Evolutionary conservation across 2,888 invertebrate species (phyloP).

Genomic region (Nowickia ferox): DNA sequence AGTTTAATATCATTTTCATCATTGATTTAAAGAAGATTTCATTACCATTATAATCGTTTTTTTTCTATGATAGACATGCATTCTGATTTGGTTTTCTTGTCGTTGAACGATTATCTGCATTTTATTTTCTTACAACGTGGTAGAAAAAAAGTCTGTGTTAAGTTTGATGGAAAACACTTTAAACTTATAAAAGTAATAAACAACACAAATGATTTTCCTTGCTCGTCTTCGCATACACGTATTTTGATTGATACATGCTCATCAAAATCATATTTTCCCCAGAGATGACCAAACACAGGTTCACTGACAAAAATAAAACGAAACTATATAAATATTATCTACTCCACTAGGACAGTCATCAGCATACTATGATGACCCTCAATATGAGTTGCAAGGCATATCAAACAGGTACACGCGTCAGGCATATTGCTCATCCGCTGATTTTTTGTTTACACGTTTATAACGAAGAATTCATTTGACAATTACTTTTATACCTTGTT

Average conservation of each 20-base stretch:
- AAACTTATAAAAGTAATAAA: slow-evolving; percentile 45
- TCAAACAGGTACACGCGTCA: too few species aligned
- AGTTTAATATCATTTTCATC: slow-evolving; percentile 44
- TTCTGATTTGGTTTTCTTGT: slow-evolving; percentile 17
- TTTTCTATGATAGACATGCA: slow-evolving; percentile 38
- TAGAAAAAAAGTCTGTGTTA: slow-evolving; percentile 21
- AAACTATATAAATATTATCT: background rate
- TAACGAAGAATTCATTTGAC: too few species aligned
- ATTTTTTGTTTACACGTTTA: too few species aligned
- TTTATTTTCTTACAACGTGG: slow-evolving; percentile 13
- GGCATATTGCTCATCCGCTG: too few species aligned
- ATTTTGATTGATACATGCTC: slow-evolving; percentile 67
- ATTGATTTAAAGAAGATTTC: slow-evolving; percentile 64
- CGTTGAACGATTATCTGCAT: background rate
- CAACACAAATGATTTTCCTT: slow-evolving; percentile 54
- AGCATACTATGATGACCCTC: too few species aligned
- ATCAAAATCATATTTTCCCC: slow-evolving; percentile 51
- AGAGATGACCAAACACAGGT: slow-evolving; percentile 18
- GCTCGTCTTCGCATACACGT: slow-evolving; percentile 31
- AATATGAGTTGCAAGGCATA: too few species aligned
- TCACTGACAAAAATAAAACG: background rate
- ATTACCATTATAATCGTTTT: slow-evolving; percentile 56
- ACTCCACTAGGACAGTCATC: too few species aligned
- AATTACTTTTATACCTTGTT: too few species aligned
- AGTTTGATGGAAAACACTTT: background rate